Evolutionary conservation across 2,888 invertebrate genomes (phyloP), one percentile per base, ranked within the genome.

Genomic region (Cetonia aurata): DNA sequence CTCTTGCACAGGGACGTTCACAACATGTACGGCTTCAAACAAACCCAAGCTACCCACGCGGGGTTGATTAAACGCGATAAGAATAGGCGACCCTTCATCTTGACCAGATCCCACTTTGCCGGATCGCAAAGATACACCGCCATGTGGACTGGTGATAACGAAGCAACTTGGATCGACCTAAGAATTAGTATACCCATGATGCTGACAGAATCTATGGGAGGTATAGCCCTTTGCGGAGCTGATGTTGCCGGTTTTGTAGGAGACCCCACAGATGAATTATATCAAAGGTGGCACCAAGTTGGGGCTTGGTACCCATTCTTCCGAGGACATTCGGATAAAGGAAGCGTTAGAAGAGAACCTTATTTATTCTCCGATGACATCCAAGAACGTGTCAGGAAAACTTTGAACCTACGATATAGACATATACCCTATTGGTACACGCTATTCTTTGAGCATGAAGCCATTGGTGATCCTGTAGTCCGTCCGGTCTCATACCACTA

Each of bases 71-170:
- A 84, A 57, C 83, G 92, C 3, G 88, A 90, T 0, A 88, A 91
- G 0, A 88, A 90, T 72, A 88, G 89, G 52, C 87, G 99, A 33
- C 97, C 98, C 0, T 99, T 99, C 83, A 91, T 99, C 69, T 86
- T 99, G 8, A 92, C 96, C 0, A 87, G 99, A 41, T 91, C 96
- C 0, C 91, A 93, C 78, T 99, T 96, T 84, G 92, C 96, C 6
- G 99, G 99, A 0, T 91, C 94, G 0, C 99, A 99, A 85, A 89
- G 96, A 82, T 94, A 88, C 79, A 90, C 93, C 0, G 93, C 96
- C 0, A 92, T 98, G 37, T 99, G 99, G 99, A 99, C 99, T 0
- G 99, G 99, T 0, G 99, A 99, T 84, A 99, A 99, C 83, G 86
- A 88, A 52, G 97, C 95, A 0, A 94, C 95, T 42, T 99, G 98